A percentile compares a stretch with the other conserved stretches of the same genome.
Evolutionary conservation across 1,140 invertebrate genomes (phyloP).

Genomic region (Gryon sp.): DNA sequence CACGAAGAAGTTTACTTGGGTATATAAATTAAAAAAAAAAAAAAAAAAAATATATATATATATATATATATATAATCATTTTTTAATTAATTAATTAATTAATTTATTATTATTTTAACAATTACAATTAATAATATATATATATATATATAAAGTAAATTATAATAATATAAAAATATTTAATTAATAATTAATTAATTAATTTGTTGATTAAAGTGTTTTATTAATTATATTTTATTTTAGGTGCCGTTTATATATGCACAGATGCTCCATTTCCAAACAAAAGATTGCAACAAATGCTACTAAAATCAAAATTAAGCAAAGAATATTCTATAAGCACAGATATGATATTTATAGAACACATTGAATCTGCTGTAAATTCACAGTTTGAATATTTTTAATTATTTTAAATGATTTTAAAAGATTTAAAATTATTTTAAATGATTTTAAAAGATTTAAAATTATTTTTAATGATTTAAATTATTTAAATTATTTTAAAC

Average conservation of each 20-base stretch:
- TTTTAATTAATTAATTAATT: too few relatives aligned
- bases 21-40: too few relatives aligned
- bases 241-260: slow-evolving; percentile 87
- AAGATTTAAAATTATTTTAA: too few relatives aligned
- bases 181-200: slow-evolving; percentile 19
- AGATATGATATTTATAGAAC: slow-evolving; percentile 82
- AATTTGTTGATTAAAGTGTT: slow-evolving; percentile 9
- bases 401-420: slow-evolving; percentile 25
- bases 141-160: slow-evolving; percentile 10
- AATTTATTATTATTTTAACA: too few relatives aligned
- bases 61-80: too few relatives aligned
- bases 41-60: too few relatives aligned
- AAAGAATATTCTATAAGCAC: slow-evolving; percentile 70
- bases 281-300: slow-evolving; percentile 82
- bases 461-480: slow-evolving; percentile 14
- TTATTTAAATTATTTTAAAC: too few relatives aligned
- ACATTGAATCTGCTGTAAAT: slow-evolving; percentile 74
- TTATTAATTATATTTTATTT: slow-evolving; percentile 21
- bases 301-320: slow-evolving; percentile 68
- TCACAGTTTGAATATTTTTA: too few relatives aligned
- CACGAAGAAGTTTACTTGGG: too few relatives aligned
- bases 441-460: slow-evolving; percentile 7
- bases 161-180: background rate
- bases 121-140: slow-evolving; percentile 1
- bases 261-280: slow-evolving; percentile 89